Percentiles rank a stretch among this genome's conserved stretches.
phyloP scores from a whole-genome alignment of 2,797 vertebrate species.

The Cuniculus paca region DNA sequence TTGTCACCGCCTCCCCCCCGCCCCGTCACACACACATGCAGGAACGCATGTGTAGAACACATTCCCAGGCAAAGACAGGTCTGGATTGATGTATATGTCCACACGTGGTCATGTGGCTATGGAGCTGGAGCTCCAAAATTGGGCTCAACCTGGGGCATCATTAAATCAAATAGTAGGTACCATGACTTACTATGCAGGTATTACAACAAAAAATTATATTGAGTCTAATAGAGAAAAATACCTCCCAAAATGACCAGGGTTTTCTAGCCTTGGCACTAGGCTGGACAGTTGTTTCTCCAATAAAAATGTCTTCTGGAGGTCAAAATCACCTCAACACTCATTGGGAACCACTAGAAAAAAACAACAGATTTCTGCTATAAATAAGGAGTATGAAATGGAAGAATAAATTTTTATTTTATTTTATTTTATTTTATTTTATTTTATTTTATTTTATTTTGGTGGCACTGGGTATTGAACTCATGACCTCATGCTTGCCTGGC shows the following conservation, averaged over 20 bases:
- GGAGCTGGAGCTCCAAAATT: background rate
- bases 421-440: too few species aligned
- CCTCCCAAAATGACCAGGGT: background rate
- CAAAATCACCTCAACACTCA: background rate
- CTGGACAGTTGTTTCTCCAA: background rate
- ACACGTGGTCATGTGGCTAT: background rate
- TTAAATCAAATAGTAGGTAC: background rate
- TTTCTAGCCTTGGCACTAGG: background rate
- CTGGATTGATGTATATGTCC: background rate
- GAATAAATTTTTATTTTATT: background rate
- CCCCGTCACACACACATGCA: background rate
- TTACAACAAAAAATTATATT: background rate
- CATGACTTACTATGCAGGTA: background rate
- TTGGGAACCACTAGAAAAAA: background rate
- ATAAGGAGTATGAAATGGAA: background rate
- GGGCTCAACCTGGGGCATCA: background rate
- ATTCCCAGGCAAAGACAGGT: background rate
- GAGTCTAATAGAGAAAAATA: background rate
- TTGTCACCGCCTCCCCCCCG: background rate
- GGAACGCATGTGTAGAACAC: background rate
- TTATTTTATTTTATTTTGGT: too few species aligned
- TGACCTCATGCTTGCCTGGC: too few species aligned
- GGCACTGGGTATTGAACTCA: too few species aligned
- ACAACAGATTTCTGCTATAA: slow-evolving; percentile 1
- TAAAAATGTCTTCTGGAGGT: background rate